phyloP scores from a whole-genome alignment of 2,888 invertebrate species.

The Hydraecia micacea region DNA sequence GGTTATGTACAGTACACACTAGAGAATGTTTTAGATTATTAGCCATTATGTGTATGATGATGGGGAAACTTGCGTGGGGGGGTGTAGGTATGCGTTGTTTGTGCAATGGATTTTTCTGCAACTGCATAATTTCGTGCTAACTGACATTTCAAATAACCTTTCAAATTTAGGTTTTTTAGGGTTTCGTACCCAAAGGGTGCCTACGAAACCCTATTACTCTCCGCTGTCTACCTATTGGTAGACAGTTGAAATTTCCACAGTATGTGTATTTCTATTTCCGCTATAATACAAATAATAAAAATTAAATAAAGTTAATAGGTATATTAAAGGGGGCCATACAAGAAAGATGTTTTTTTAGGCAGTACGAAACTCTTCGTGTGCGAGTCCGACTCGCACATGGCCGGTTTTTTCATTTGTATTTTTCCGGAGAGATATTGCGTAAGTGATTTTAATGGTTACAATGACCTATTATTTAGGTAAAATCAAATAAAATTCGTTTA shows the following conservation, averaged over 20 bases:
- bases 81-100: slow-evolving; percentile 13
- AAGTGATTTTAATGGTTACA: not conserved
- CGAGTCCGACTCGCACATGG: no score
- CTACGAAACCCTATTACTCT: not conserved
- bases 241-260: not conserved
- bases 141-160: not conserved
- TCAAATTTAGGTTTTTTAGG: not conserved
- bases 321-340: not conserved
- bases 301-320: no score
- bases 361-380: no score
- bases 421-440: not conserved
- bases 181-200: not conserved
- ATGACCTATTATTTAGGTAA: not conserved
- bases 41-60: slow-evolving; percentile 48
- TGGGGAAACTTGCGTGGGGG: slow-evolving; percentile 23
- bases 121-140: not conserved
- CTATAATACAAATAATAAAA: no score
- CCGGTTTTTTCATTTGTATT: not conserved
- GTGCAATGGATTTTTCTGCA: not conserved
- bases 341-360: not conserved
- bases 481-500: not conserved
- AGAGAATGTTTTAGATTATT: slow-evolving; percentile 62
- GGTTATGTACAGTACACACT: slow-evolving; percentile 60
- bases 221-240: not conserved
- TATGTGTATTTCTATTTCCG: not conserved